Base-by-base conservation (phyloP, 2,113 vertebrate genomes). In the Solenodon paradoxus region DNA sequence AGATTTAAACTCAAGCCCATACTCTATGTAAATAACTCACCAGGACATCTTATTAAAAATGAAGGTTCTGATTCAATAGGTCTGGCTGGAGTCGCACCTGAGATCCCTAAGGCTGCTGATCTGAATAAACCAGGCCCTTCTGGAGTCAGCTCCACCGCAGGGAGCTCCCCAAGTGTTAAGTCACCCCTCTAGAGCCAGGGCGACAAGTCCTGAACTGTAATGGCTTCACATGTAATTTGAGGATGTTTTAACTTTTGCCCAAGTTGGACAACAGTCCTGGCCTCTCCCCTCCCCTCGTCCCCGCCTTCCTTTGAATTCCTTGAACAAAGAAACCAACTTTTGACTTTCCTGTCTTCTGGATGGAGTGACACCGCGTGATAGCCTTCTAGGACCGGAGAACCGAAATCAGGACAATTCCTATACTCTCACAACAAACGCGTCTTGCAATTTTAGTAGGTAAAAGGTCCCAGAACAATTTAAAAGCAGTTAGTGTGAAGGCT, bases 171-270 rank as follows among this genome's bases (percentile, higher is more conserved):
- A 13, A 53, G 55, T 12, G 63, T 77, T 79, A 69, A 68, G n/a
- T 81, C n/a, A 57, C 72, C 49, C 64, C 92, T 74, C n/a, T 11
- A 57, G 69, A 94, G 59, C 66, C 59, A 69, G n/a, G 92, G 79
- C 64, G 40, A 28, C 71, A 75, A 35, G 38, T 72, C 38, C 83
- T 66, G 75, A 94, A 84, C 90, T 66, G 77, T 83, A 75, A 93
- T 84, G 90, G 32, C 84, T 92, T 92, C 77, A 74, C 82, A 94
- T 96, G 97, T 84, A 95, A 94, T 95, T 95, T 75, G 94, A 96
- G 95, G 94, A 91, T 97, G 94, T 95, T 94, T 95, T 95, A 92
- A 96, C 92, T 97, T 97, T 96, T 74, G 85, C 88, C 95, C 94
- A 96, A 97, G 84, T 97, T 97, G 96, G 95, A 96, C 71, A 82